These are phyloP conservation scores for Trypoxylus dichotomus DNA, from an alignment of 1,140 invertebrate genomes.

Conservation along the genomic window DNA sequence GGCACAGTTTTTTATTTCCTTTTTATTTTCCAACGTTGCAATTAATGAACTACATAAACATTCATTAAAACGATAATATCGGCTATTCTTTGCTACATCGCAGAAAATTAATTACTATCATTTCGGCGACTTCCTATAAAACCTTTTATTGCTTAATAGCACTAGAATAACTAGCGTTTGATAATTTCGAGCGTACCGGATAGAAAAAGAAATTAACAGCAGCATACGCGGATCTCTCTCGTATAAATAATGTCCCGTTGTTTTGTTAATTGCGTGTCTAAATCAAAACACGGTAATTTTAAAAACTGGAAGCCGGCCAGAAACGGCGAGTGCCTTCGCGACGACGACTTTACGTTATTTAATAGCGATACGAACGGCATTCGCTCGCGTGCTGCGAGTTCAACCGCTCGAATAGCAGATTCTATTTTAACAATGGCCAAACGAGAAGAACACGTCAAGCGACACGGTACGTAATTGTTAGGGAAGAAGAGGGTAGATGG, in stretches of 20 bases:
- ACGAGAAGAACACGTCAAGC: background rate
- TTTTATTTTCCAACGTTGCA: no score
- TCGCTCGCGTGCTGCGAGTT: background rate
- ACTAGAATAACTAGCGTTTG: background rate
- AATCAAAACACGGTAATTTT: conserved; percentile 22
- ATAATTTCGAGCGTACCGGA: background rate
- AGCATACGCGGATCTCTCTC: background rate
- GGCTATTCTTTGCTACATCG: no score
- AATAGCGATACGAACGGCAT: background rate
- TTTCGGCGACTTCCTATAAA: no score
- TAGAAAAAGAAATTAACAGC: background rate
- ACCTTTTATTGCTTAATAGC: background rate
- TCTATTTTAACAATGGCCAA: conserved; percentile 18
- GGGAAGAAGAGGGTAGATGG: background rate
- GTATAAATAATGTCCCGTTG: conserved; percentile 1
- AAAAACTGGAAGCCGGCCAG: conserved; percentile 4
- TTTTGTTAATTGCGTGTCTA: conserved; percentile 17
- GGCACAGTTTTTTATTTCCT: no score
- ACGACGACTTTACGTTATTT: conserved; percentile 15
- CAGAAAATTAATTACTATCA: no score
- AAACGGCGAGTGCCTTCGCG: background rate
- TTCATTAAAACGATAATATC: no score
- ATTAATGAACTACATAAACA: no score
- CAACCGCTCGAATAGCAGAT: background rate
- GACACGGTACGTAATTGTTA: background rate